Percentiles rank a stretch among this genome's conserved stretches.
Conservation (phyloP, 23 tunicate genomes). For the Oikopleura albicans region DNA sequence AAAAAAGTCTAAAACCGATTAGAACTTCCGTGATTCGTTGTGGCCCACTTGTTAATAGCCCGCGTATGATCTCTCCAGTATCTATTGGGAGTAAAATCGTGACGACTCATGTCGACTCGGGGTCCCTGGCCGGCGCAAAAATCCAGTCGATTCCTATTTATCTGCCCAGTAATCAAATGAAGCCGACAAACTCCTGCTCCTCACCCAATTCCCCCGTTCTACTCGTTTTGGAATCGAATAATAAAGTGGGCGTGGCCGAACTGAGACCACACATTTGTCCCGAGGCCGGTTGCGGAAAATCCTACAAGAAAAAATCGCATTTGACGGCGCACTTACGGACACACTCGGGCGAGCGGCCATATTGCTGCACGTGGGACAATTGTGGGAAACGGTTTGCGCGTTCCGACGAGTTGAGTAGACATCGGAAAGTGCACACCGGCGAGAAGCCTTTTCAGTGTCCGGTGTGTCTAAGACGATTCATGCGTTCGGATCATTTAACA, state of each 20-base stretch:
- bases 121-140: too few relatives aligned
- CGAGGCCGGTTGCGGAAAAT: constrained; percentile 60
- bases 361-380: constrained; percentile 56
- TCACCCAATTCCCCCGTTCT: not conserved
- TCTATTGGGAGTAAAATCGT: not conserved
- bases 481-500: constrained; percentile 90
- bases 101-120: not conserved
- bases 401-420: constrained; percentile 82
- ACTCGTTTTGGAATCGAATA: too few relatives aligned
- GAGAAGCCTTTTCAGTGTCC: constrained; percentile 86
- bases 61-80: too few relatives aligned
- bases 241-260: too few relatives aligned
- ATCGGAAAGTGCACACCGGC: constrained; percentile 78
- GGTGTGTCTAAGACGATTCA: constrained; percentile 59
- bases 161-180: too few relatives aligned
- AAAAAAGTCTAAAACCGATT: not conserved
- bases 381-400: constrained; percentile 86
- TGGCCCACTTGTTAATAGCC: not conserved
- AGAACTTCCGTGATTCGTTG: not conserved
- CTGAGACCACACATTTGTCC: constrained; percentile 35
- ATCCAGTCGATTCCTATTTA: too few relatives aligned
- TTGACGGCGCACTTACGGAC: constrained; percentile 88
- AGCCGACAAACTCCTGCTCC: too few relatives aligned
- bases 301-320: constrained; percentile 84
- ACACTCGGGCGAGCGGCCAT: constrained; percentile 93